Conservation (phyloP, 2,797 vertebrate species). For the Labeo calbasu region DNA sequence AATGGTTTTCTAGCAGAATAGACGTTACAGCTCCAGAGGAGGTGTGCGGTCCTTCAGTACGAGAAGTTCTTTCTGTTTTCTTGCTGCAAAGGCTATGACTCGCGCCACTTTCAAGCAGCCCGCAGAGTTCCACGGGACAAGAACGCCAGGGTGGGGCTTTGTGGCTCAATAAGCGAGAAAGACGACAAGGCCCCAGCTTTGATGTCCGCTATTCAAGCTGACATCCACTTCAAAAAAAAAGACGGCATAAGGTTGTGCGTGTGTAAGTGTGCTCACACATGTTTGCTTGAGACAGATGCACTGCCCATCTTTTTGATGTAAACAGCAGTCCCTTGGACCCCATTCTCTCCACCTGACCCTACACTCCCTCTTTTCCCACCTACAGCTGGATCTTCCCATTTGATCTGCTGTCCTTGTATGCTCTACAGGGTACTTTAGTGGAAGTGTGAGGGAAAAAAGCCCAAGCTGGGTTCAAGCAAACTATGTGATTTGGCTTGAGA, state of each 20-base stretch:
- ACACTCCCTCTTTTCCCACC: constrained; percentile 37
- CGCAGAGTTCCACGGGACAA: constrained; percentile 65
- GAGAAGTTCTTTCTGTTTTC: constrained; percentile 71
- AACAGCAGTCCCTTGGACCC: constrained; percentile 63
- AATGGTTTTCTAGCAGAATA: constrained; percentile 49
- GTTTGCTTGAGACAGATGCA: constrained; percentile 52
- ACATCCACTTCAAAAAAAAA: constrained; percentile 79
- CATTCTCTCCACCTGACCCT: constrained; percentile 45
- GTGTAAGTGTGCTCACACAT: constrained; percentile 46
- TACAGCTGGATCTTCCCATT: constrained; percentile 56
- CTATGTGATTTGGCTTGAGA: constrained; percentile 51
- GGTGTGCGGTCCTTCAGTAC: constrained; percentile 67
- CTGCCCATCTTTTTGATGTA: constrained; percentile 77
- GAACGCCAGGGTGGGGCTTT: constrained; percentile 30
- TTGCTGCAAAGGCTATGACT: constrained; percentile 48
- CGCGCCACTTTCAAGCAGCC: constrained; percentile 74
- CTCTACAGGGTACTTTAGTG: constrained; percentile 50
- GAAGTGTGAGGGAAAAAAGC: constrained; percentile 70
- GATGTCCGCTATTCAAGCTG: constrained; percentile 85
- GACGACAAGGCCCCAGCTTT: constrained; percentile 80
- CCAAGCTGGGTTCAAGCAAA: constrained; percentile 68
- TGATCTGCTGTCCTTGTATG: constrained; percentile 49
- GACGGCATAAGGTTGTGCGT: constrained; percentile 54
- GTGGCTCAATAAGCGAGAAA: constrained; percentile 77
- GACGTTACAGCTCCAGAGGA: constrained; percentile 36